Evolutionary conservation across 2,797 vertebrate genomes (phyloP), one percentile per base, ranked within the genome.

Genomic region (Craterocephalus amniculus): DNA sequence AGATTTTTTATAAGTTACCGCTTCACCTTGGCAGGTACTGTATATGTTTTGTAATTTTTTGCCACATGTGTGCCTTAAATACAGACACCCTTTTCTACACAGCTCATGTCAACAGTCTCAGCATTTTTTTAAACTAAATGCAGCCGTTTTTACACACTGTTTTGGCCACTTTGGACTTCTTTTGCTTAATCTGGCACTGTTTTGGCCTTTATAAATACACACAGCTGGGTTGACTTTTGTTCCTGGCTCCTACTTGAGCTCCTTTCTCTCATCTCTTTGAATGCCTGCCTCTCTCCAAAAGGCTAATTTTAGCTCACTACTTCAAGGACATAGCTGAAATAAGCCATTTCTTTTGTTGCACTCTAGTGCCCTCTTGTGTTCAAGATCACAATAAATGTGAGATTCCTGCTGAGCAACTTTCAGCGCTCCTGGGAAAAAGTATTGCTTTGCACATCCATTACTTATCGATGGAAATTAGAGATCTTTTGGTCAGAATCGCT

Each of bases 61-160:
- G 51, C 59, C 85, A 79, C 81, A 59, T 55, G 69, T 88, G 88
- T 92, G 78, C 83, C 86, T 89, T 72, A 86, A 93, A 89, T 91
- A 91, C 84, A 93, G 76, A 89, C 77, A 83, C 65, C 71, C 74
- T 76, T 70, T 89, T 90, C 89, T 81, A 83, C 74, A 88, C 65
- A 77, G 38, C 31, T 45, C 18, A 32, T 64, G 51, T 70, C 63
- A 67, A 61, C 22, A 66, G 48, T 27, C 35, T 83, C 24, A 16
- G 43, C 18, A 18, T 48, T 4, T 18, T 7, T 48, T 13, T 76
- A 67, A 38, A 32, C 63, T 69, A 63, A 63, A 73, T 34, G 49
- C 57, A 54, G 48, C 62, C 26, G 26, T 31, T 77, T 69, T 63
- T 59, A 51, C 40, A 51, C 70, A 68, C 38, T 43, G 22, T 66